These are phyloP conservation scores for Reinhardtius hippoglossoides DNA, from an alignment of 2,113 vertebrate genomes.

Conservation along the genomic window DNA sequence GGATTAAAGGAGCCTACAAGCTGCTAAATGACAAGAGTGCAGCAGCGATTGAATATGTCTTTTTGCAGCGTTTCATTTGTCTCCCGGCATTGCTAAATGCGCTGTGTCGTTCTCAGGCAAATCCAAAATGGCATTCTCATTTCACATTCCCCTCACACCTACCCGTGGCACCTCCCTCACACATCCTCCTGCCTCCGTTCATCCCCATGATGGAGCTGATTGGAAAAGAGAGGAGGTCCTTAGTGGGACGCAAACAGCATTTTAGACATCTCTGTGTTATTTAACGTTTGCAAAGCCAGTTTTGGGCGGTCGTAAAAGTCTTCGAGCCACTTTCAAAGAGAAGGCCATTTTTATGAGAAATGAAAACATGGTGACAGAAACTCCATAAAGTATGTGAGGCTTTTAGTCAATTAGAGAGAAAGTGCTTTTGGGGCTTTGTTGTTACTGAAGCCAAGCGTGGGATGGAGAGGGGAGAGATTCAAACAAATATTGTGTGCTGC, in stretches of 20 bases:
- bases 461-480: constrained; percentile 54
- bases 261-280: constrained; percentile 66
- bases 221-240: constrained; percentile 37
- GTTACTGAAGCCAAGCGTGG: constrained; percentile 62
- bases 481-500: constrained; percentile 66
- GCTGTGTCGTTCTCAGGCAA: constrained; percentile 18
- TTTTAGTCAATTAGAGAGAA: constrained; percentile 83
- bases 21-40: constrained; percentile 50
- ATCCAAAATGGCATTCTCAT: constrained; percentile 45
- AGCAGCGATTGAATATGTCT: constrained; percentile 35
- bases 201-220: constrained; percentile 54
- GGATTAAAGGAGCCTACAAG: constrained; percentile 41
- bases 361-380: constrained; percentile 80
- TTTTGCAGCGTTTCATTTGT: constrained; percentile 47
- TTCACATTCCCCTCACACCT: constrained; percentile 42
- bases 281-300: constrained; percentile 65
- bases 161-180: constrained; percentile 23
- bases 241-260: constrained; percentile 61
- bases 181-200: constrained; percentile 41
- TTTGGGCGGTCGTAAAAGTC: constrained; percentile 79
- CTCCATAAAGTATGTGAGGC: constrained; percentile 82
- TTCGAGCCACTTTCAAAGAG: constrained; percentile 73
- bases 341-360: constrained; percentile 80
- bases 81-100: constrained; percentile 12
- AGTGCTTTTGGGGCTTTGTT: constrained; percentile 68